Base-by-base conservation (phyloP, 2,888 invertebrate species). In the Melipona beecheii region DNA sequence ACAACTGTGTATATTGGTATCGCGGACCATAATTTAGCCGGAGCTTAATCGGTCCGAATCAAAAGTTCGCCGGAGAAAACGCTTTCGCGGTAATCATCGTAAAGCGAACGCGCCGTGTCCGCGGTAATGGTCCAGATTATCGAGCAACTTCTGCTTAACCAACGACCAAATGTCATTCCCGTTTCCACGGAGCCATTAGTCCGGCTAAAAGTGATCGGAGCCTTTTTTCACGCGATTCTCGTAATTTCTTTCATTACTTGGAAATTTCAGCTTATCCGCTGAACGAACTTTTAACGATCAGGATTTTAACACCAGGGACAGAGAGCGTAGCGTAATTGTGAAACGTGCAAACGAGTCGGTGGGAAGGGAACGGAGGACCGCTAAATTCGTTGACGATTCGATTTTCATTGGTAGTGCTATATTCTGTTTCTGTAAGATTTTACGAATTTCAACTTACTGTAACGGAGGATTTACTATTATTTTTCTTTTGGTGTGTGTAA, bases 1-100 rank as follows among this genome's bases (percentile, higher is more conserved):
- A n/a, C 19, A 56, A 24, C 58, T 49, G 54, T 75, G 68, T 83
- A 70, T 81, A 86, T 85, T 71, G 72, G 82, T 84, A 88, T 81
- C 84, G 75, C 17, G 78, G 77, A 15, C 81, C 79, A 80, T 85
- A 86, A 86, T 86, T 86, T 80, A 83, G 70, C 65, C 70, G 64
- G 69, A 31, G 86, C 78, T 86, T 86, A 86, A 86, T 86, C 86
- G 86, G 36, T 70, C 58, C 80, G 80, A 86, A 86, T 86, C 86
- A 81, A 86, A 83, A 86, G 80, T 86, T 86, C 80, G 60, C 83
- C 50, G 69, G 86, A 86, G 86, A 80, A 86, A 86, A 86, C 75
- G 85, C 86, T 83, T 81, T 72, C 75, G 82, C 70, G 77, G 80
- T 86, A 80, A 83, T 86, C 86, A 78, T 78, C 75, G 75, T 78